Conservation (phyloP, 2,797 vertebrate genomes). For the Gymnoscopelus microlampas region DNA sequence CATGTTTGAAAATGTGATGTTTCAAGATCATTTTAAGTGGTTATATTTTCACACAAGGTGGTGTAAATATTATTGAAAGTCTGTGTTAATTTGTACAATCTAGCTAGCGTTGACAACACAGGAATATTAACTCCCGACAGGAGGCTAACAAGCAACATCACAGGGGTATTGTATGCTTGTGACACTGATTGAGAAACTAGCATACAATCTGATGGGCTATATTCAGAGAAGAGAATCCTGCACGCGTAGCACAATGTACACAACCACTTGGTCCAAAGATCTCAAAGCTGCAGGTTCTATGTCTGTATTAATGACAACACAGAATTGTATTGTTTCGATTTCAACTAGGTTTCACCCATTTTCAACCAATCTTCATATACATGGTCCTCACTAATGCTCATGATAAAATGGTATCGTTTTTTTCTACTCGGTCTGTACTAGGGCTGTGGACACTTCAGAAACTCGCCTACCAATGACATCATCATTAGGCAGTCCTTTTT, state of each 20-base stretch:
- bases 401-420: too few relatives aligned
- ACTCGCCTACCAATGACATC: too few relatives aligned
- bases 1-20: constrained; percentile 23
- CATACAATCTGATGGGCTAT: constrained; percentile 63
- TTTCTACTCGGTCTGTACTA: too few relatives aligned
- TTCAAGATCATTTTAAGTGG: constrained; percentile 22
- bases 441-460: too few relatives aligned
- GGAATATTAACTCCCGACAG: constrained; percentile 54
- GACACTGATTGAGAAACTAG: constrained; percentile 55
- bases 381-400: too few relatives aligned
- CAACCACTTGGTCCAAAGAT: constrained; percentile 42
- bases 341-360: too few relatives aligned
- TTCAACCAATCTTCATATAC: too few relatives aligned
- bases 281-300: background rate
- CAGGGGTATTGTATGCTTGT: constrained; percentile 61
- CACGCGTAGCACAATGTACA: constrained; percentile 54
- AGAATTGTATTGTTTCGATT: too few relatives aligned
- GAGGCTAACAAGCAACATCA: constrained; percentile 62
- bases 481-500: too few relatives aligned
- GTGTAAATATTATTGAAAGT: constrained; percentile 27
- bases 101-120: constrained; percentile 23
- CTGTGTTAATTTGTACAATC: constrained; percentile 39
- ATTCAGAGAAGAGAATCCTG: constrained; percentile 62
- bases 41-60: constrained; percentile 34
- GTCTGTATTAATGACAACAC: too few relatives aligned